Evolutionary conservation across 2,113 vertebrate species (phyloP).

Genomic region (Lophura nycthemera): DNA sequence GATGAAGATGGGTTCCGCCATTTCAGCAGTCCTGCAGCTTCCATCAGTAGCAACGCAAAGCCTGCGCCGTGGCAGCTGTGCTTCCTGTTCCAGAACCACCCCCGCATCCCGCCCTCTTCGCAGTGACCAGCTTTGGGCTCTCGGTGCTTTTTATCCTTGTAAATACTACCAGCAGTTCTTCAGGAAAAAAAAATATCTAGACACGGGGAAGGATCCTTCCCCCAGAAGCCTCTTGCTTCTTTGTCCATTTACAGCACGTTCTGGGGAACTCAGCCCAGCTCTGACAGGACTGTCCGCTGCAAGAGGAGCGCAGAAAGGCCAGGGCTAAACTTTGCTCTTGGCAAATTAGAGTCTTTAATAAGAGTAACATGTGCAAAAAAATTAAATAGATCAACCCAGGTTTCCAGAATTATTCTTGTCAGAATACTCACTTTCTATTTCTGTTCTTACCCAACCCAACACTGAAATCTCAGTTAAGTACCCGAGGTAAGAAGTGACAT

Average conservation of each 20-base stretch:
- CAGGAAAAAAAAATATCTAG: not conserved
- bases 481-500: slow-evolving; percentile 74
- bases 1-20: slow-evolving; percentile 24
- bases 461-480: slow-evolving; percentile 68
- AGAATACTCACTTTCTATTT: slow-evolving; percentile 67
- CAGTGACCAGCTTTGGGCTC: not conserved
- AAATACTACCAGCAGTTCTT: slow-evolving; percentile 17
- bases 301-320: slow-evolving; percentile 38
- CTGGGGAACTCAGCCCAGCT: not conserved
- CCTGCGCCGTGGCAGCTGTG: slow-evolving; percentile 40
- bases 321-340: slow-evolving; percentile 71
- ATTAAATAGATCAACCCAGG: slow-evolving; percentile 79
- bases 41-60: slow-evolving; percentile 56
- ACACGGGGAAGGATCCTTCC: slow-evolving; percentile 1
- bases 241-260: slow-evolving; percentile 23
- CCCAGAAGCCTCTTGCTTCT: not conserved
- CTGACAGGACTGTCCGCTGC: slow-evolving; percentile 1
- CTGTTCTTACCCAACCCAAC: slow-evolving; percentile 50
- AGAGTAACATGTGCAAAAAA: slow-evolving; percentile 81
- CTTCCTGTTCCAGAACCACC: slow-evolving; percentile 8
- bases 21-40: not conserved
- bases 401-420: slow-evolving; percentile 74
- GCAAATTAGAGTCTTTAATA: slow-evolving; percentile 75
- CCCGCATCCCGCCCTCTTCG: not conserved
- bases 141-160: not conserved